A percentile compares a stretch with the other conserved stretches of the same genome.
Evolutionary conservation across 92 coral and sea anemone species (phyloP).

Genomic region (Porites divaricata): DNA sequence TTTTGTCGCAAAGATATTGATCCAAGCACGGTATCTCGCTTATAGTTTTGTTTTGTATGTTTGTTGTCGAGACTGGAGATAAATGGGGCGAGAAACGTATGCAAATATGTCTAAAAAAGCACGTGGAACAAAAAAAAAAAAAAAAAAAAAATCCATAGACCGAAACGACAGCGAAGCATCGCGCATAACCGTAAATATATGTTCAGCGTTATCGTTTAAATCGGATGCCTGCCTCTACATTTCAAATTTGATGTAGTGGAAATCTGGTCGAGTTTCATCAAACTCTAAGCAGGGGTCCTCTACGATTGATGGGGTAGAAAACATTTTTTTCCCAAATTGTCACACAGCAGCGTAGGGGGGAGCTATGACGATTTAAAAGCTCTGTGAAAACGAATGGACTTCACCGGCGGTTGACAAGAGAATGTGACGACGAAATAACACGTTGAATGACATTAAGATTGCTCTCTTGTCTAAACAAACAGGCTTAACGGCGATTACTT

Average conservation of each 20-base stretch:
- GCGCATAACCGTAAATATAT: no score
- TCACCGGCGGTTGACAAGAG: slow-evolving; percentile 34
- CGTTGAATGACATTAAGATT: slow-evolving; percentile 38
- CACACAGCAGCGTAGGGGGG: slow-evolving; percentile 33
- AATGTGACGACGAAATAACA: slow-evolving; percentile 26
- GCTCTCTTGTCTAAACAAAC: slow-evolving; percentile 49
- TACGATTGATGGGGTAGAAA: slow-evolving; percentile 29
- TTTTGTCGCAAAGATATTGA: no score
- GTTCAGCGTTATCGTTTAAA: no score
- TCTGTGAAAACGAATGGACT: slow-evolving; percentile 23
- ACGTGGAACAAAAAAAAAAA: slow-evolving; percentile 13
- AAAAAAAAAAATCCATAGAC: no score
- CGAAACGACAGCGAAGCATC: no score
- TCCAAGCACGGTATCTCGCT: not conserved
- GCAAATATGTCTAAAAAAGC: not conserved
- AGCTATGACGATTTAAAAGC: slow-evolving; percentile 10
- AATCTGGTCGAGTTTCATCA: slow-evolving; percentile 21
- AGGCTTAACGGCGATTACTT: slow-evolving; percentile 43
- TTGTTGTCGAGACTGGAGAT: not conserved
- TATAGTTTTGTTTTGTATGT: not conserved
- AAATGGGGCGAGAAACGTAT: not conserved
- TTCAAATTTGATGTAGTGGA: slow-evolving; percentile 9
- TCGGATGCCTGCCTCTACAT: not conserved
- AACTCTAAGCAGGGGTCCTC: slow-evolving; percentile 34
- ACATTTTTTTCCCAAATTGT: not conserved